These are phyloP conservation scores for Notodromas monacha DNA, from an alignment of 2,888 invertebrate genomes.

Conservation along the genomic window DNA sequence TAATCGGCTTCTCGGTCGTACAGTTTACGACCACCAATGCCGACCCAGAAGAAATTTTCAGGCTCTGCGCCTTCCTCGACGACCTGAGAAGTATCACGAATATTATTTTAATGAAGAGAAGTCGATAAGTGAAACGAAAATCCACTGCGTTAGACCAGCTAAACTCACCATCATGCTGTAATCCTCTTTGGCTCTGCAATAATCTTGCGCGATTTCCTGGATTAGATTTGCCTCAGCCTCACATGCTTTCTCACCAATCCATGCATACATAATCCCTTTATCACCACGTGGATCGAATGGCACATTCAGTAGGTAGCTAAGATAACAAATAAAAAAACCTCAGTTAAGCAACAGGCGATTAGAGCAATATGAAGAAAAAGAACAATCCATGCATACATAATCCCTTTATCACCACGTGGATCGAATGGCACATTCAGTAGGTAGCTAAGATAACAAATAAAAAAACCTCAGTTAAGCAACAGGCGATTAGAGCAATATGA, in stretches of 20 bases:
- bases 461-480: no score
- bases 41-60: conserved; percentile 94
- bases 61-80: conserved; percentile 79
- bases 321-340: no score
- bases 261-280: conserved; percentile 71
- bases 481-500: no score
- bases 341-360: no score
- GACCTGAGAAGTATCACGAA: conserved; percentile 22
- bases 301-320: conserved; percentile 58
- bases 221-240: conserved; percentile 52
- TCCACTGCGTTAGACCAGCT: neutral
- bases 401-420: conserved; percentile 46
- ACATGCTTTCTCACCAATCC: conserved; percentile 59
- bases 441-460: no score
- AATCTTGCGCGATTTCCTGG: conserved; percentile 49
- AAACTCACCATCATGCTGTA: neutral
- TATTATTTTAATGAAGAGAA: conserved; percentile 1
- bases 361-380: no score
- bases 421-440: conserved; percentile 62
- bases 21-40: conserved; percentile 57
- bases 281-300: conserved; percentile 58
- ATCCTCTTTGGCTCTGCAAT: neutral
- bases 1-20: conserved; percentile 63
- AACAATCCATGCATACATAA: conserved; percentile 89
- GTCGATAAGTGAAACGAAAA: neutral